Evolutionary conservation across 2,888 invertebrate genomes (phyloP).

Genomic region (Diarsia rubi): DNA sequence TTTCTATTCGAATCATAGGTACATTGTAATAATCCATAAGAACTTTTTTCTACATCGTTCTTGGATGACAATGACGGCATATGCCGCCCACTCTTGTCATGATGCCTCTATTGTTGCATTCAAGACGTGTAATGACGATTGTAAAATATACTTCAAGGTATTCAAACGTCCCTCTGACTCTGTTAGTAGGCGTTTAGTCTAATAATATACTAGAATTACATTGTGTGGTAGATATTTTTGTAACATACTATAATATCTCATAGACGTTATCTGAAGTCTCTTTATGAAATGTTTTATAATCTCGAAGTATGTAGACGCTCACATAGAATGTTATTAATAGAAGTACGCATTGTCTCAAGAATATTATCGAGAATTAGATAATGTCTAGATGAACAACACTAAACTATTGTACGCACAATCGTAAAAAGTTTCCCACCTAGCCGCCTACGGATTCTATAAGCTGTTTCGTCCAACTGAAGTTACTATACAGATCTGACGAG

Average conservation of each 20-base stretch:
- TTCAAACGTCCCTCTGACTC: conserved; percentile 22
- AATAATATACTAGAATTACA: conserved; percentile 35
- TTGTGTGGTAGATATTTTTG: conserved; percentile 27
- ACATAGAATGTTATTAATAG: conserved; percentile 12
- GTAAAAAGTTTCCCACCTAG: not conserved
- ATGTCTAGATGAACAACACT: conserved; percentile 3
- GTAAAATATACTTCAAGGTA: conserved; percentile 35
- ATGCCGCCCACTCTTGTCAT: conserved; percentile 56
- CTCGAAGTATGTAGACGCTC: conserved; percentile 8
- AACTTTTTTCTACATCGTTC: conserved; percentile 44
- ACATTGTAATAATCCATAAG: conserved; percentile 38
- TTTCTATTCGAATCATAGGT: conserved; percentile 33
- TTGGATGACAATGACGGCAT: conserved; percentile 57
- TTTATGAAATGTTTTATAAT: conserved; percentile 18
- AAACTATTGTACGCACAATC: conserved; percentile 5
- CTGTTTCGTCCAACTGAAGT: not conserved
- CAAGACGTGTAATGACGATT: conserved; percentile 43
- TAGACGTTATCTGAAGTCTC: conserved; percentile 11
- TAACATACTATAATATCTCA: conserved; percentile 8
- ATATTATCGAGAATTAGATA: conserved; percentile 12
- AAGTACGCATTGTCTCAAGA: conserved; percentile 22
- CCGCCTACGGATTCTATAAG: not conserved
- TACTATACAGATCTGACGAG: not conserved
- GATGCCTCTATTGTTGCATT: conserved; percentile 69
- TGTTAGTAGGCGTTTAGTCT: conserved; percentile 38